Base-by-base conservation (phyloP, 2,888 invertebrate species). In the Atherix ibis region DNA sequence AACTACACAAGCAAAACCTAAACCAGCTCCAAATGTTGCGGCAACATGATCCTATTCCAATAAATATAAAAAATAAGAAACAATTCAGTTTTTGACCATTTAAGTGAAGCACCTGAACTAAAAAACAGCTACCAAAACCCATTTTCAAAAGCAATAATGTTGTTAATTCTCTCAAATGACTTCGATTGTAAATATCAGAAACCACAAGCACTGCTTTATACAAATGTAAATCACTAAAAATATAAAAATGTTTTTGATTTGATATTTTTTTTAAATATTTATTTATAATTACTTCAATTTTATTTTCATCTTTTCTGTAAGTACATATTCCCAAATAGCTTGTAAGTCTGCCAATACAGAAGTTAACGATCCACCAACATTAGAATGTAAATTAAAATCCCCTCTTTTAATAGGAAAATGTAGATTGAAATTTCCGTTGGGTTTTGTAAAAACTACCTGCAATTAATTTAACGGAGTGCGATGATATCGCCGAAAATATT, bases 391-490 rank as follows among this genome's bases (percentile, higher is more conserved):
- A 62, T 94, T 88, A 12, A 94, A 71, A 49, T 85, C 84, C 1
- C 94, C 94, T 46, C 88, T 66, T 50, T 71, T 70, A 49, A 88
- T 80, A 0, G 94, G 94, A 61, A 91, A 94, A 56, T 89, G 87
- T 37, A 94, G 64, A 52, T 88, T 88, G 50, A 80, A 94, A 28
- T 75, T 69, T 34, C 76, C 67, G 27, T 67, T 67, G 12, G 73
- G 77, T 55, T 73, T 48, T 40, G 43, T 36, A 25, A 39, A 38
- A 28, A 37, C 34, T 27, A 42, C 30, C 42, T 43, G 19, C 22
- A 22, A 22, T n/a, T n/a, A n/a, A 22, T 22, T 22, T 22, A n/a
- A n/a, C n/a, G n/a, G n/a, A n/a, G n/a, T n/a, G n/a, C n/a, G n/a
- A n/a, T n/a, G n/a, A n/a, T n/a, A n/a, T n/a, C n/a, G n/a, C 27